Conservation (phyloP, 1,140 invertebrate genomes). For the Lucilia sericata region DNA sequence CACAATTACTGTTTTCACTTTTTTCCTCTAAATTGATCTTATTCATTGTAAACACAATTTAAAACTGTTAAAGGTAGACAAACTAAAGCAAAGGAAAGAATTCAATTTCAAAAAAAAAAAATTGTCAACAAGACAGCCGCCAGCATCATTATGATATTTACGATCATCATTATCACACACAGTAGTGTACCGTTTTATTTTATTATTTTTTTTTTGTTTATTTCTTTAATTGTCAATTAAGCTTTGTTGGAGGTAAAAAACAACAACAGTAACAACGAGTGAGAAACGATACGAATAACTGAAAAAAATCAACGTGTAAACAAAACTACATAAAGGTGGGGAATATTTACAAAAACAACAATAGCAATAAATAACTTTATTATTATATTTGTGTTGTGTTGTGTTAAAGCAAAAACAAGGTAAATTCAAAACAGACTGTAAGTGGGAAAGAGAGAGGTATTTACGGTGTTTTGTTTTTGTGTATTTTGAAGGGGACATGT, state of each 20-base stretch:
- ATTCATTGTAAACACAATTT: slow-evolving; percentile 28
- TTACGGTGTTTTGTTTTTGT: too few species aligned
- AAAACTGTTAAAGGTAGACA: slow-evolving; percentile 30
- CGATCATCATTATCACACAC: not conserved
- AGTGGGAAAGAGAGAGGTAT: not conserved
- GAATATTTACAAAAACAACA: slow-evolving; percentile 25
- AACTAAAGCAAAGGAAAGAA: not conserved
- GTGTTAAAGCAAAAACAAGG: slow-evolving; percentile 1
- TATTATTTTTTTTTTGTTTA: not conserved
- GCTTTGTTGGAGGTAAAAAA: slow-evolving; percentile 41
- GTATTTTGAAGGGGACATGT: too few species aligned
- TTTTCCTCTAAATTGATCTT: not conserved
- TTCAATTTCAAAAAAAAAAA: not conserved
- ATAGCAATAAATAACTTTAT: not conserved
- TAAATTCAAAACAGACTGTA: not conserved
- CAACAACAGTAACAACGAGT: not conserved
- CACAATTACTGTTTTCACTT: not conserved
- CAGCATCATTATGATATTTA: not conserved
- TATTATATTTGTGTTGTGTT: not conserved
- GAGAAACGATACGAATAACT: slow-evolving; percentile 13
- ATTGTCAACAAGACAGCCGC: not conserved
- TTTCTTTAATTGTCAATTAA: slow-evolving; percentile 41
- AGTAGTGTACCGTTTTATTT: not conserved
- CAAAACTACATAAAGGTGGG: slow-evolving; percentile 26
- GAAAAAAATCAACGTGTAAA: slow-evolving; percentile 23